Evolutionary conservation across 2,113 vertebrate genomes (phyloP).

Genomic region (Hemiprocne comata): DNA sequence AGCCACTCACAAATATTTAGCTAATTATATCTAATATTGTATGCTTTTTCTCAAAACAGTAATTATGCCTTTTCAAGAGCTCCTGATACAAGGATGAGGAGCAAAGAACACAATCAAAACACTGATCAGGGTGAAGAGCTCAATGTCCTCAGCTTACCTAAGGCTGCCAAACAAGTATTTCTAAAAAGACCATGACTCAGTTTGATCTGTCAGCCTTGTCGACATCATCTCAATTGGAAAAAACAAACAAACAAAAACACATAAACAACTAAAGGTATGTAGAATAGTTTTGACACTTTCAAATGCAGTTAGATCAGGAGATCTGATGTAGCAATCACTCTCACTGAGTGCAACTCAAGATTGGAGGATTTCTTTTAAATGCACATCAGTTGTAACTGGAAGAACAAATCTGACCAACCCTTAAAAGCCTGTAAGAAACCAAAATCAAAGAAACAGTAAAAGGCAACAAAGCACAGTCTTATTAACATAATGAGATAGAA

Average conservation of each 20-base stretch:
- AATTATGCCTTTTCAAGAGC: not conserved
- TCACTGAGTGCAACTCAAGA: not conserved
- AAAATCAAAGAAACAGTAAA: not conserved
- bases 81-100: not conserved
- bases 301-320: not conserved
- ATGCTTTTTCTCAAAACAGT: not conserved
- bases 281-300: not conserved
- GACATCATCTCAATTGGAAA: not conserved
- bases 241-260: too few relatives aligned
- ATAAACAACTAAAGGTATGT: not conserved
- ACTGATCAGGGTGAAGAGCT: not conserved
- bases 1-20: not conserved
- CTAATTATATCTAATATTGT: not conserved
- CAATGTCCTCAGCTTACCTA: not conserved
- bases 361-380: not conserved
- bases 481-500: not conserved
- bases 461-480: not conserved
- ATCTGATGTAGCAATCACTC: not conserved
- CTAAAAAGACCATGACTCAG: not conserved
- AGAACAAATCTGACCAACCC: not conserved
- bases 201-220: not conserved
- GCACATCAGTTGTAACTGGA: not conserved
- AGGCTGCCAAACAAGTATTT: not conserved
- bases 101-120: not conserved
- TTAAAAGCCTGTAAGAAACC: not conserved